Conservation (phyloP, 2,888 invertebrate genomes). For the Cryptocephalus primarius region DNA sequence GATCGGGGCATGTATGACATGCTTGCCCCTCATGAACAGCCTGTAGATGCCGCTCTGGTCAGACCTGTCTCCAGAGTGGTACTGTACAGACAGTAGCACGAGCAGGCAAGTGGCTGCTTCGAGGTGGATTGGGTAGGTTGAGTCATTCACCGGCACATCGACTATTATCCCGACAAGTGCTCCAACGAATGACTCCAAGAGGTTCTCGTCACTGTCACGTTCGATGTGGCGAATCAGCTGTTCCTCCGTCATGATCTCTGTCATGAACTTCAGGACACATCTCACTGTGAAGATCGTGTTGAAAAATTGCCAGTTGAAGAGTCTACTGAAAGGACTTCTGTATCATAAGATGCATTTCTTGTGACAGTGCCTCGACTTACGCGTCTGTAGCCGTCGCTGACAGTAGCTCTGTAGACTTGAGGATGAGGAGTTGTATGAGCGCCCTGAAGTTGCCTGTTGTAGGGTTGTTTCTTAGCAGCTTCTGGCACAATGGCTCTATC, state of each 20-base stretch:
- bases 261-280: conserved; percentile 74
- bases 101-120: conserved; percentile 82
- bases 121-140: conserved; percentile 74
- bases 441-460: conserved; percentile 84
- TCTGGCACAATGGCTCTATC: conserved; percentile 61
- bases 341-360: too few species aligned
- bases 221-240: conserved; percentile 78
- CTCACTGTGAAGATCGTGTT: conserved; percentile 88
- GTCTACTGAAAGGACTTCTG: conserved; percentile 43
- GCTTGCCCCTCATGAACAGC: conserved; percentile 56
- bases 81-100: conserved; percentile 79
- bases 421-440: conserved; percentile 75
- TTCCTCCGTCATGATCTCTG: conserved; percentile 83
- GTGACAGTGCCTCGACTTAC: conserved; percentile 50
- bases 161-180: conserved; percentile 69
- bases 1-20: conserved; percentile 64
- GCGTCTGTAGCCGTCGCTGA: conserved; percentile 81
- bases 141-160: conserved; percentile 72
- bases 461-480: conserved; percentile 72
- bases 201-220: conserved; percentile 33
- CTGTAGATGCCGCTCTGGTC: conserved; percentile 63
- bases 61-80: conserved; percentile 53
- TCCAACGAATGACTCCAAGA: conserved; percentile 63
- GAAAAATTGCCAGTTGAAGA: conserved; percentile 88
- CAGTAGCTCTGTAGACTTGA: conserved; percentile 70